Percentiles rank a stretch among this genome's conserved stretches.
Evolutionary conservation across 1,140 invertebrate genomes (phyloP).

Genomic region (Lasaia peninsularis): DNA sequence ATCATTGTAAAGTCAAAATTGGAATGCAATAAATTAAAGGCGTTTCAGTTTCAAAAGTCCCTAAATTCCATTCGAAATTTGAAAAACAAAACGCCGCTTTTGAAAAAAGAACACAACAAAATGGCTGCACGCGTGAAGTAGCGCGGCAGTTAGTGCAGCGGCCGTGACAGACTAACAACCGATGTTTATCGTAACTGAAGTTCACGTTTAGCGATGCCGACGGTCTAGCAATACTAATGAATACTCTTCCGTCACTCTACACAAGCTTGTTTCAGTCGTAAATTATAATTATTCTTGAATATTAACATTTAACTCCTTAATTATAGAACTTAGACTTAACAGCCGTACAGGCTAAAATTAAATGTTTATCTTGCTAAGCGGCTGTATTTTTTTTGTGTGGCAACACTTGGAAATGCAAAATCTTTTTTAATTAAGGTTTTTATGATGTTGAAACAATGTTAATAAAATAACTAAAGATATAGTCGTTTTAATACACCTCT

Average conservation of each 20-base stretch:
- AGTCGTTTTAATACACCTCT: not conserved
- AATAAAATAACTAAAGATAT: not conserved
- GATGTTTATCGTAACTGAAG: conserved; percentile 56
- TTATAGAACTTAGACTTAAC: not conserved
- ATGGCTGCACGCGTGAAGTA: conserved; percentile 62
- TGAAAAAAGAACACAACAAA: conserved; percentile 44
- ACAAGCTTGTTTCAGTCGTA: conserved; percentile 21
- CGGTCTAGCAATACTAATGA: conserved; percentile 21
- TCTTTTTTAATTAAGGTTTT: too few relatives aligned
- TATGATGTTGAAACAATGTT: too few relatives aligned
- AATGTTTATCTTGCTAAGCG: too few relatives aligned
- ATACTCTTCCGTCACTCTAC: conserved; percentile 23
- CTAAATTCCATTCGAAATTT: conserved; percentile 34
- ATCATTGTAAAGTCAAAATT: conserved; percentile 18
- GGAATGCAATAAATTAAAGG: conserved; percentile 51
- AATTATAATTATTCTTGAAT: conserved; percentile 22
- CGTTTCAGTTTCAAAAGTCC: conserved; percentile 42
- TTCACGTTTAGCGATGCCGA: conserved; percentile 28
- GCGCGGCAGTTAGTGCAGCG: conserved; percentile 58
- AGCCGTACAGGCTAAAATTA: too few relatives aligned
- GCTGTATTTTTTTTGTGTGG: too few relatives aligned
- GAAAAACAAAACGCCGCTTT: conserved; percentile 26
- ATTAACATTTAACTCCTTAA: conserved; percentile 17
- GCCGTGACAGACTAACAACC: conserved; percentile 64
- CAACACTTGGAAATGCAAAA: too few relatives aligned